Evolutionary conservation across 2,797 vertebrate genomes (phyloP), one percentile per base, ranked within the genome.

Genomic region (Gymnoscopelus microlampas): DNA sequence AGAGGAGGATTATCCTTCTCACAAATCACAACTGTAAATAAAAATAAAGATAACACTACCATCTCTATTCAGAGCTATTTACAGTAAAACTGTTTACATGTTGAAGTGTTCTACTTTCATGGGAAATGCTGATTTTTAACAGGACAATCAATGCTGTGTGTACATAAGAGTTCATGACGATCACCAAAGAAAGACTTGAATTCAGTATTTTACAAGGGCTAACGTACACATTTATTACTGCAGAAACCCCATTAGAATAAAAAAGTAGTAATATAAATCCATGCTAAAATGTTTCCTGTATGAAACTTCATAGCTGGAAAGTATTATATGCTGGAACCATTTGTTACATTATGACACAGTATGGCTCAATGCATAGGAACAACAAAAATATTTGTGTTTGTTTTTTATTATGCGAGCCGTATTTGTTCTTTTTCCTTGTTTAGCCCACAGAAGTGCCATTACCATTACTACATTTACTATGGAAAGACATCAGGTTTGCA

Each of bases 251-350:
- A 39, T 6, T 39, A 10, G 39, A 35, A 35, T 1, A 44, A 44
- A 7, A 7, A 10, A 9, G 8, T 53, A 53, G 32, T 29, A 2
- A 29, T 66, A 51, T 56, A 53, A 63, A 60, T 69, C 67, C 9
- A 23, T 35, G 14, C 49, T 64, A 58, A 53, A 39, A 44, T 63
- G 47, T 62, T 35, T 35, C 39, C 13, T 44, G 24, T 23, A 60
- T 66, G 63, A 32, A 70, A 23, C 48, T 9, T 9, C 19, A 53
- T 53, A n/a, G 57, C 29, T 53, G 55, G 70, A 64, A 70, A 58
- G 61, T 56, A 19, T 63, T 4, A 64, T 44, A 44, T 78, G 71
- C 71, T 84, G 66, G 64, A 80, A 70, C 62, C 70, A 5, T 49
- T 74, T 71, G 44, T 74, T 35, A 61, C 26, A 39, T 71, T 61